Percentiles rank a stretch among this genome's conserved stretches.
Conservation (phyloP, 2,113 vertebrate genomes). For the Nothocercus nigrocapillus region DNA sequence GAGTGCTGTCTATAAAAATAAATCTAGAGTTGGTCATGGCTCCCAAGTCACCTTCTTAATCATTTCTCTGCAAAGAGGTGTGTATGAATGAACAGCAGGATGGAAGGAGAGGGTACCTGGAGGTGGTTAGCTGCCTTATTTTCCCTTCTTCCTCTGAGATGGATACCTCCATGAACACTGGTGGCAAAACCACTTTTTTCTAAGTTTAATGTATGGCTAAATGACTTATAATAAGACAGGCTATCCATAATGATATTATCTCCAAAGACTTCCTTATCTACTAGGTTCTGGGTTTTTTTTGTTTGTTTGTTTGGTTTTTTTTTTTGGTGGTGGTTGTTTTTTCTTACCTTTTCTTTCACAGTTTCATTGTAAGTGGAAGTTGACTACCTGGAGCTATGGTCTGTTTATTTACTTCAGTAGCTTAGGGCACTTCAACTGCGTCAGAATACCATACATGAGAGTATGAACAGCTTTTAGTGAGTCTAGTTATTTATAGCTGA, state of each 20-base stretch:
- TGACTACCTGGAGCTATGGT: not conserved
- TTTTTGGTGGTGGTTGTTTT: too few relatives aligned
- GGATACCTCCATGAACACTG: not conserved
- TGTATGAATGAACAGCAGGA: not conserved
- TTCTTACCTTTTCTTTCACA: not conserved
- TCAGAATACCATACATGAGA: not conserved
- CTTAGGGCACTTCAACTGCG: not conserved
- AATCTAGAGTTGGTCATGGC: not conserved
- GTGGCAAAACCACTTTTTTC: slow-evolving; percentile 26
- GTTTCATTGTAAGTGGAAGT: not conserved
- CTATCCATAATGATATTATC: not conserved
- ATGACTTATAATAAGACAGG: not conserved
- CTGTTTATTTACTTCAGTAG: not conserved
- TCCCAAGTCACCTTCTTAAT: not conserved
- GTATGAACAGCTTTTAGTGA: not conserved
- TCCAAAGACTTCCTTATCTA: not conserved
- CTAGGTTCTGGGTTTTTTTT: not conserved
- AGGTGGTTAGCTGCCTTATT: not conserved
- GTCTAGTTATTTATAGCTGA: slow-evolving; percentile 37
- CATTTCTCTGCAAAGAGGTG: not conserved
- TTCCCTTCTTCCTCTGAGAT: not conserved
- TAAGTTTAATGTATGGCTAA: not conserved
- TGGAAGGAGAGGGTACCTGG: not conserved
- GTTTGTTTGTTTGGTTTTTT: too few relatives aligned
- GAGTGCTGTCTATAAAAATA: not conserved